phyloP scores from a whole-genome alignment of 2,888 invertebrate species.

The Lypha dubia region DNA sequence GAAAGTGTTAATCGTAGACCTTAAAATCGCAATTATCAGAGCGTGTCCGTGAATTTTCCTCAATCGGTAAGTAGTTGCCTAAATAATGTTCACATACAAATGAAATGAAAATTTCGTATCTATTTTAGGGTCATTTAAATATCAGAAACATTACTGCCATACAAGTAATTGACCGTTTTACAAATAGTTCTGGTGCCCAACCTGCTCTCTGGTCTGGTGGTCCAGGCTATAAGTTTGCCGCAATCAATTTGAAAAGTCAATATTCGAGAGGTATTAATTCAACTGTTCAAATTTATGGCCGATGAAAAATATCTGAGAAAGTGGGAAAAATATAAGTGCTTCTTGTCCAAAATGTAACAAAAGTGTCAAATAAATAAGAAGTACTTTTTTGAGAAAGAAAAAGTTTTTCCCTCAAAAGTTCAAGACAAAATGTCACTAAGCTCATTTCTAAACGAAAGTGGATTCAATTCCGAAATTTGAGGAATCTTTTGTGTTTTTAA shows the following conservation, averaged over 20 bases:
- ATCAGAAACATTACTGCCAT: slow-evolving; percentile 72
- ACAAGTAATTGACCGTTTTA: slow-evolving; percentile 76
- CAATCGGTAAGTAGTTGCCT: slow-evolving; percentile 66
- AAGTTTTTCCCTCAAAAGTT: too few species aligned
- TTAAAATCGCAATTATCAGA: slow-evolving; percentile 31
- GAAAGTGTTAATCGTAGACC: slow-evolving; percentile 68
- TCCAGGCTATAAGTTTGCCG: slow-evolving; percentile 68
- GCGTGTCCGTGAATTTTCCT: slow-evolving; percentile 66
- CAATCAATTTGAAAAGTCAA: slow-evolving; percentile 74
- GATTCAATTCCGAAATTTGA: too few species aligned
- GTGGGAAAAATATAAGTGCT: too few species aligned
- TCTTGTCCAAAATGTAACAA: too few species aligned
- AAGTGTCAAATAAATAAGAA: too few species aligned
- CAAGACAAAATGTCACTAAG: too few species aligned
- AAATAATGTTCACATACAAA: not conserved
- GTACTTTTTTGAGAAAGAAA: too few species aligned
- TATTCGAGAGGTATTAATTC: slow-evolving; percentile 75
- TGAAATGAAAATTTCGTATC: not conserved
- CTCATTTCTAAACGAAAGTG: too few species aligned
- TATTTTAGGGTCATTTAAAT: slow-evolving; percentile 70
- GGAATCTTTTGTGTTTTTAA: too few species aligned
- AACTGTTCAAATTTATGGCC: slow-evolving; percentile 67
- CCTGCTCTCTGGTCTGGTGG: slow-evolving; percentile 76
- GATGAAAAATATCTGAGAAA: too few species aligned
- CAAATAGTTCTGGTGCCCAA: slow-evolving; percentile 76